These are phyloP conservation scores for Tychaedon coryphoeus DNA, from an alignment of 2,113 vertebrate genomes.

Conservation along the genomic window DNA sequence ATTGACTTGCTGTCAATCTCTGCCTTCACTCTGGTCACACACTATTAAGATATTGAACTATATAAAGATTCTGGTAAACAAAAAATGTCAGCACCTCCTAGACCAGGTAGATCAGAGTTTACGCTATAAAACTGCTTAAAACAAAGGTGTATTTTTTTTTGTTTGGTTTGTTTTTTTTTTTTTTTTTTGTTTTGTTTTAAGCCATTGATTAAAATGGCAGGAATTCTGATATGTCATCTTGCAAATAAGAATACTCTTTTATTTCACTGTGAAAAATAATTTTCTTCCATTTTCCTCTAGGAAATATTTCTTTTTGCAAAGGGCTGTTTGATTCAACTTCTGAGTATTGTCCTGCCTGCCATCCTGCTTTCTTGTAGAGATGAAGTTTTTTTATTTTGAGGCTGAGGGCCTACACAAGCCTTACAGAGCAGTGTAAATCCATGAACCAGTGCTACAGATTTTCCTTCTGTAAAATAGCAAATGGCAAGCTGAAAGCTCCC, in stretches of 20 bases:
- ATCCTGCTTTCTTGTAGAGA: background rate
- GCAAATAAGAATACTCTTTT: background rate
- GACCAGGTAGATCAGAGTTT: background rate
- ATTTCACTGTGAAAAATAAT: background rate
- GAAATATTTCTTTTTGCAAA: background rate
- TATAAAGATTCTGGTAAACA: background rate
- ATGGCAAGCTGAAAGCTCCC: background rate
- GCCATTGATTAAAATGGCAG: background rate
- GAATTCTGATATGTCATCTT: background rate
- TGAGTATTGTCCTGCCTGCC: background rate
- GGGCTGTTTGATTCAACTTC: background rate
- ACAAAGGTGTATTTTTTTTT: background rate
- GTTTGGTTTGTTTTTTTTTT: too few species aligned
- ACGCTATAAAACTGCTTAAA: background rate
- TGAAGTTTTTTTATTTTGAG: background rate
- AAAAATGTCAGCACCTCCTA: background rate
- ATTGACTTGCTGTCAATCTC: conserved; percentile 46
- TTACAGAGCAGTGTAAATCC: background rate
- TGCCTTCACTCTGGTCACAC: background rate
- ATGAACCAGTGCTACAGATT: background rate
- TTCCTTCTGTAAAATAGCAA: background rate
- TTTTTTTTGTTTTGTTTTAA: background rate
- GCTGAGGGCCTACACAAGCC: background rate
- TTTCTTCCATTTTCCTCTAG: background rate
- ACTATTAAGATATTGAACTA: conserved; percentile 20